Evolutionary conservation across 1,140 invertebrate genomes (phyloP), one percentile per base, ranked within the genome.

Genomic region (Globodera rostochiensis): DNA sequence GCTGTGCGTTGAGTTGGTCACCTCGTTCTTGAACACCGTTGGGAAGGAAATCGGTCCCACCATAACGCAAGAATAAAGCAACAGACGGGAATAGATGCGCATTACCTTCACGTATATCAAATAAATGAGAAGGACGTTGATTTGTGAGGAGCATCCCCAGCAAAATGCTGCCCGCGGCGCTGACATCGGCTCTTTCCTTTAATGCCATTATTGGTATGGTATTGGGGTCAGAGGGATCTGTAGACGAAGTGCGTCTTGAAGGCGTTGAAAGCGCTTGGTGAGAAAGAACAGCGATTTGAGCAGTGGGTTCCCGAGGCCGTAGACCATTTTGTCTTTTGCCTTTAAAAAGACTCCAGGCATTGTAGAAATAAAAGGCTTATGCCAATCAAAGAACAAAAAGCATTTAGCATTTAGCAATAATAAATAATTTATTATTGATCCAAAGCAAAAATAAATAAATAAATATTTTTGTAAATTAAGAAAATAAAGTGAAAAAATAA

Each of bases 221-320:
- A 25, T 25, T 25, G 25, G 25, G 25, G 25, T 25, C 25, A 1
- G 25, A 25, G 25, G 25, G 25, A 1, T 25, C 25, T 25, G 25
- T 25, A 25, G 25, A n/a, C n/a, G n/a, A n/a, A n/a, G n/a, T n/a
- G n/a, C n/a, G n/a, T n/a, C n/a, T 60, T 60, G 11, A 15, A 60
- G 25, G 25, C 25, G 25, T 25, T 25, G 25, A 25, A 25, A 25
- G 25, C 25, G 25, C 25, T 90, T 89, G 13, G 83, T 66, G 46
- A 87, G 45, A 53, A 89, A 88, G 70, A 89, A 84, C 19, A 90
- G 69, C 36, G 87, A 85, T 74, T 89, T 90, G 57, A 89, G 79
- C 57, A 87, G 69, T 13, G 85, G 81, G 76, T 90, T 89, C 13
- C 86, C 86, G 66, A 83, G 87, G 60, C 85, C 85, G 74, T 88